Conservation (phyloP, 2,888 invertebrate species). For the Lycocerus yunnanus region DNA sequence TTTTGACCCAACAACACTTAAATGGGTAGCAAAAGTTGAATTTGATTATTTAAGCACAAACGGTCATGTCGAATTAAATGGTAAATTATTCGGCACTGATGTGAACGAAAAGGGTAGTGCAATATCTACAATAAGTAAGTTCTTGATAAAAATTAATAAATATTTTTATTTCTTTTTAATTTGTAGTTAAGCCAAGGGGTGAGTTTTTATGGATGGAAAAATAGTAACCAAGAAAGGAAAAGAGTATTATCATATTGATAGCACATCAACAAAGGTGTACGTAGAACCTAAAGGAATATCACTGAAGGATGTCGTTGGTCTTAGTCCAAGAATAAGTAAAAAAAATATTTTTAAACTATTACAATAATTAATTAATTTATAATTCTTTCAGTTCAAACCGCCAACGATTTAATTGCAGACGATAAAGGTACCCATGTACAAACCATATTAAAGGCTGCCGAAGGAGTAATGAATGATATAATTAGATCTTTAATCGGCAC, state of each 20-base stretch:
- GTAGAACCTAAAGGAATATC: neutral
- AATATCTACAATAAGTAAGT: neutral
- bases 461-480: neutral
- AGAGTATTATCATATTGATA: neutral
- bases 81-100: neutral
- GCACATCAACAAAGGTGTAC: neutral
- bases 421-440: neutral
- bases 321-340: neutral
- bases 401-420: neutral
- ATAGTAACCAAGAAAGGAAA: neutral
- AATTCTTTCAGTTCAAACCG: neutral
- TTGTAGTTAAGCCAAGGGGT: neutral
- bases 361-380: neutral
- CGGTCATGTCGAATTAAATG: neutral
- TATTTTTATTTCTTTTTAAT: neutral
- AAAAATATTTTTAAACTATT: neutral
- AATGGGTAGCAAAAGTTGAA: neutral
- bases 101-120: neutral
- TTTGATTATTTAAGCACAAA: neutral
- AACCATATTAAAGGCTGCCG: neutral
- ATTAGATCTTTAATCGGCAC: neutral
- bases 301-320: neutral
- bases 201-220: neutral
- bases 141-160: neutral
- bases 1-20: neutral